Percentiles rank a stretch among this genome's conserved stretches.
Conservation (phyloP, 2,113 vertebrate species). For the human (Homo sapiens) region DNA sequence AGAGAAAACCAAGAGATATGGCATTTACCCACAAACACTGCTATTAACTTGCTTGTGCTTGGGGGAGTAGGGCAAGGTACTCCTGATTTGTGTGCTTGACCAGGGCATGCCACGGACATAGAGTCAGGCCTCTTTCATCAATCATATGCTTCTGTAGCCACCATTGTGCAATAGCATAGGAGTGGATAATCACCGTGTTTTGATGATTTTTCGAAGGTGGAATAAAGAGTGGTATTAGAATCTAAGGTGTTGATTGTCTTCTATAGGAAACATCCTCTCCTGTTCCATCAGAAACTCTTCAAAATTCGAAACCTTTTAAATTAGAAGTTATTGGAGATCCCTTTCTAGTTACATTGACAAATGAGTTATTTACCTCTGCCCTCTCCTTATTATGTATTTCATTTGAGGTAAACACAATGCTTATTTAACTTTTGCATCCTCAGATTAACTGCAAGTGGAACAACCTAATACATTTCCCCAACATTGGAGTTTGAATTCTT, state of each 20-base stretch:
- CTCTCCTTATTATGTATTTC: slow-evolving; percentile 54
- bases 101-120: not conserved
- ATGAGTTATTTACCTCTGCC: slow-evolving; percentile 23
- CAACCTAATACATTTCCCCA: slow-evolving; percentile 49
- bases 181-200: slow-evolving; percentile 51
- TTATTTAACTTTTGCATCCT: slow-evolving; percentile 70
- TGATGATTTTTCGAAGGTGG: slow-evolving; percentile 55
- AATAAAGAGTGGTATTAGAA: not conserved
- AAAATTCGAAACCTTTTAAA: slow-evolving; percentile 32
- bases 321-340: not conserved
- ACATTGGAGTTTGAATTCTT: slow-evolving; percentile 52
- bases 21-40: slow-evolving; percentile 38
- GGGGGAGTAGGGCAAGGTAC: slow-evolving; percentile 20
- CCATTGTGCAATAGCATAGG: not conserved
- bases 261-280: slow-evolving; percentile 15
- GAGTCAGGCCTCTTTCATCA: slow-evolving; percentile 60
- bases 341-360: slow-evolving; percentile 51
- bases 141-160: slow-evolving; percentile 48
- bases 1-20: not conserved
- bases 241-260: slow-evolving; percentile 54
- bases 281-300: slow-evolving; percentile 45
- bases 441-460: slow-evolving; percentile 70
- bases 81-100: slow-evolving; percentile 54
- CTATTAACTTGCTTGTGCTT: slow-evolving; percentile 52
- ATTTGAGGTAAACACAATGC: slow-evolving; percentile 28